phyloP scores from a whole-genome alignment of 2,797 vertebrate genomes.

The Selene dorsalis region DNA sequence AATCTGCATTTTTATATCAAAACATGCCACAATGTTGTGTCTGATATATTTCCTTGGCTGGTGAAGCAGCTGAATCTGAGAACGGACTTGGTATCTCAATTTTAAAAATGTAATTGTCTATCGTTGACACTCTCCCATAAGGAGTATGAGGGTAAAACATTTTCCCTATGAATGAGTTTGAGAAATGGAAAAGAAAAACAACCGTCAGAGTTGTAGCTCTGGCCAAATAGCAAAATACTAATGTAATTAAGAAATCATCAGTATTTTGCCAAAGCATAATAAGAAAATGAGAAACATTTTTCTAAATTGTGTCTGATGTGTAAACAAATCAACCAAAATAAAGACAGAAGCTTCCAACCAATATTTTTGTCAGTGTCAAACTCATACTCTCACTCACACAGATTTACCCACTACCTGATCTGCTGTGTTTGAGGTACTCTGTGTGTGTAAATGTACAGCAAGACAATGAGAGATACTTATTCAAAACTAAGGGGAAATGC shows the following conservation, averaged over 20 bases:
- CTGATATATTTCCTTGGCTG: neutral
- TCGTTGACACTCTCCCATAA: neutral
- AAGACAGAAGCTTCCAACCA: neutral
- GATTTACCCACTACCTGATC: neutral
- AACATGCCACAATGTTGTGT: neutral
- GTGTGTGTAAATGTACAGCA: neutral
- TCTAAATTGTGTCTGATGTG: neutral
- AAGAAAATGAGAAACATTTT: neutral
- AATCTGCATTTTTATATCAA: neutral
- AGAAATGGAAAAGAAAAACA: neutral
- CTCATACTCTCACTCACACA: neutral
- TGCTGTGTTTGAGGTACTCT: neutral
- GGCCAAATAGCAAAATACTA: neutral
- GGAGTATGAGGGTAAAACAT: neutral
- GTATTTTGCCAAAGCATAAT: neutral
- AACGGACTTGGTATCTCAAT: neutral
- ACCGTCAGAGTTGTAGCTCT: neutral
- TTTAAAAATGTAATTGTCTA: neutral
- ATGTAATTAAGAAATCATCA: neutral
- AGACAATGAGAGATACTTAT: neutral
- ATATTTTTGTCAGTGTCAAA: neutral
- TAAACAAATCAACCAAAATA: neutral
- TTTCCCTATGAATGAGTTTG: neutral
- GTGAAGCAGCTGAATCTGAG: neutral
- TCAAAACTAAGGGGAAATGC: neutral